phyloP scores from a whole-genome alignment of 2,797 vertebrate species.

The Acrossocheilus wenchowensis region DNA sequence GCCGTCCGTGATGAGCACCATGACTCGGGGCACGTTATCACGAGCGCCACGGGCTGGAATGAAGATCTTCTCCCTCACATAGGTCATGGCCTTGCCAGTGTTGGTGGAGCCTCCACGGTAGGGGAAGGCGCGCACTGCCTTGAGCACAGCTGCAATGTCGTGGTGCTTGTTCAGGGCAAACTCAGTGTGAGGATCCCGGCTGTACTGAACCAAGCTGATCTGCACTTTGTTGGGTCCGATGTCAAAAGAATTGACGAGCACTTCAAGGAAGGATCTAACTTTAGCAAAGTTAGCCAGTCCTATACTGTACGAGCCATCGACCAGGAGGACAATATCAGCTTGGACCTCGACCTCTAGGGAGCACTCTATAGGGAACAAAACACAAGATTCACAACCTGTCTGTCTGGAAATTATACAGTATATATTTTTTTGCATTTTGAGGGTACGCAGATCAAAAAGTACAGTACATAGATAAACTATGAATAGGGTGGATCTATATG shows the following conservation, averaged over 20 bases:
- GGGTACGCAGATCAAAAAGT: not conserved
- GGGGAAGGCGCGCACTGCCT: constrained; percentile 92
- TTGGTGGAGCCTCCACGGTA: constrained; percentile 98
- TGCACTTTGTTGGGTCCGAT: constrained; percentile 91
- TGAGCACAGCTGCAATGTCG: constrained; percentile 87
- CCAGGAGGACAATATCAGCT: constrained; percentile 96
- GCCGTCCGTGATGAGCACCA: constrained; percentile 99
- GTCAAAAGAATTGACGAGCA: constrained; percentile 94
- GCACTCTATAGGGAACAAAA: constrained; percentile 84
- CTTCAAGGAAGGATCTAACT: constrained; percentile 96
- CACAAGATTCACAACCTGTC: constrained; percentile 4
- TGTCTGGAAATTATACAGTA: not conserved
- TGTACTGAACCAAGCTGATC: constrained; percentile 98
- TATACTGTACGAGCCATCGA: constrained; percentile 98
- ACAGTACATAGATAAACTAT: not conserved
- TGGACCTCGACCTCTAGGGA: constrained; percentile 95
- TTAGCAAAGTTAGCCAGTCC: constrained; percentile 98
- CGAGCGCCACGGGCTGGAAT: constrained; percentile 87
- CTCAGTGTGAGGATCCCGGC: constrained; percentile 94
- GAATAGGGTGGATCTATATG: not conserved
- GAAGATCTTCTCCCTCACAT: constrained; percentile 94
- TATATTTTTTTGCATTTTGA: not conserved
- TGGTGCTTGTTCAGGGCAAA: constrained; percentile 94
- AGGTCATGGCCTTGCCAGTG: constrained; percentile 97
- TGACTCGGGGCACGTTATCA: constrained; percentile 91